Base-by-base conservation (phyloP, 2,888 invertebrate species). In the Eudemis profundana region DNA sequence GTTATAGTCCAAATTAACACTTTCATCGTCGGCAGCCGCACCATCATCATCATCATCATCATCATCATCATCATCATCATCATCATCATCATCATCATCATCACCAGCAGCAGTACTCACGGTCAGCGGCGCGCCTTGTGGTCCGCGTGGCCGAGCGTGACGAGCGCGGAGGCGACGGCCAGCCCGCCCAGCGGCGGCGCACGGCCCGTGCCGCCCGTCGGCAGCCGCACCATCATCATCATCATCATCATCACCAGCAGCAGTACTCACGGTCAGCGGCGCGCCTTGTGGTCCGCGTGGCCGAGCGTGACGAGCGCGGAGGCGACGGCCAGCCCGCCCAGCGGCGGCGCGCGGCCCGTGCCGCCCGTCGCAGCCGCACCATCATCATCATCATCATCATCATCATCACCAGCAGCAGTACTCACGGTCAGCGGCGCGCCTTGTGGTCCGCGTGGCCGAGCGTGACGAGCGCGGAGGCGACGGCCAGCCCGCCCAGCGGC, bases 31-130 rank as follows among this genome's bases (percentile, higher is more conserved):
- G 27, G 5, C 4, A 5, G 27, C 7, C 7, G 27, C 5, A 27
- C 2, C 1, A 7, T 27, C 27, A 27, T 5, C 27, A 0, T 27
- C 27, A 27, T 10, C 29, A 8, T 29, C 8, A 7, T 10, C 8
- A 7, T 10, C 29, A 10, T 29, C 29, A 4, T 97, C 81, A 97
- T 89, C 15, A 4, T n/a, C 15, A 15, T 14, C 84, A 99, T 94
- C 80, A 98, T 94, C 70, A 98, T 98, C 74, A 99, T 93, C 80
- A 99, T 97, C 46, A 98, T 98, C 49, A 98, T n/a, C n/a, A n/a
- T n/a, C n/a, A n/a, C n/a, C n/a, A n/a, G n/a, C n/a, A n/a, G n/a
- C n/a, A n/a, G 23, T 36, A 36, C 36, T 40, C 14, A 40, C 40
- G 40, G 29, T 12, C 23, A 14, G 40, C 29, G 56, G 7, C 47